phyloP scores from a whole-genome alignment of 2,888 invertebrate genomes.

The Chelonus formosanus region DNA sequence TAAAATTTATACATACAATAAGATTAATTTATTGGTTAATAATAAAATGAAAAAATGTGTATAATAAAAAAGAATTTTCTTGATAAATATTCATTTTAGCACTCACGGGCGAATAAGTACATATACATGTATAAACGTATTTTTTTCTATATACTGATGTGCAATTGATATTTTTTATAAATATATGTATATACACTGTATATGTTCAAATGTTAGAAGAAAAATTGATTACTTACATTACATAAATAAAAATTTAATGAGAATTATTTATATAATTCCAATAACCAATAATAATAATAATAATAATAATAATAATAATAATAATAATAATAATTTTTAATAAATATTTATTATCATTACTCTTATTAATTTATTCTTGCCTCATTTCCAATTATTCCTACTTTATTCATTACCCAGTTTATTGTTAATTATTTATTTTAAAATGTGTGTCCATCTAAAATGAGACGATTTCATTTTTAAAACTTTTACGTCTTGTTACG shows the following conservation, averaged over 20 bases:
- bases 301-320: constrained; percentile 33
- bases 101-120: constrained; percentile 18
- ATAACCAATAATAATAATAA: constrained; percentile 51
- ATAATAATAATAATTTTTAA: neutral
- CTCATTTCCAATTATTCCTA: no score
- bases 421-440: no score
- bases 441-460: no score
- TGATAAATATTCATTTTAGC: neutral
- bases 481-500: constrained; percentile 22
- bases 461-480: constrained; percentile 26
- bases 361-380: no score
- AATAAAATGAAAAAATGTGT: neutral
- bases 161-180: constrained; percentile 43
- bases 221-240: constrained; percentile 35
- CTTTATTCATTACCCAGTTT: no score
- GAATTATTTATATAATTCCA: constrained; percentile 49
- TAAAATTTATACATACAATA: neutral
- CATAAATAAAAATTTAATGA: constrained; percentile 41
- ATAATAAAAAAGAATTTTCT: neutral
- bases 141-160: constrained; percentile 39
- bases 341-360: no score
- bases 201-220: constrained; percentile 40
- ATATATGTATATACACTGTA: constrained; percentile 52
- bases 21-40: neutral
- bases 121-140: constrained; percentile 49